phyloP scores from a whole-genome alignment of 2,113 vertebrate species.

The Elanoides forficatus region DNA sequence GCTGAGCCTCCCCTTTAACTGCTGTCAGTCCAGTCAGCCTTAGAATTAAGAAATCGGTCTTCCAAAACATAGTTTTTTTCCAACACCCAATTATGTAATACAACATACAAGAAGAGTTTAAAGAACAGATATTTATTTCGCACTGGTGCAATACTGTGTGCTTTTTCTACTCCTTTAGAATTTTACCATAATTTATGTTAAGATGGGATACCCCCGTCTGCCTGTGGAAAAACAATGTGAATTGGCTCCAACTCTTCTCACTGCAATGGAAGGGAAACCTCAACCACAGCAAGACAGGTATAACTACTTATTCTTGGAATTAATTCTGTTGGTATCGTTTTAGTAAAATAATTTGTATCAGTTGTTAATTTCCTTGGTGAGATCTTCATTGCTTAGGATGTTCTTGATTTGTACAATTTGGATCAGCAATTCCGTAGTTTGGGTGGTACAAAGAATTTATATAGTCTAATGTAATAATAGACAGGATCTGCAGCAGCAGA shows the following conservation, averaged over 20 bases:
- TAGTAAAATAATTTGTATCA: not conserved
- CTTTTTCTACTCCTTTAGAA: slow-evolving; percentile 78
- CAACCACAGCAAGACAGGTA: slow-evolving; percentile 98
- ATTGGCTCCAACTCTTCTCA: slow-evolving; percentile 94
- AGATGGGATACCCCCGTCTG: slow-evolving; percentile 96
- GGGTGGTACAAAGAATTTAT: not conserved
- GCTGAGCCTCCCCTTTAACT: not conserved
- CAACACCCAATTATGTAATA: not conserved
- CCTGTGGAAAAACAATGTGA: slow-evolving; percentile 95
- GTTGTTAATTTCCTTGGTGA: not conserved
- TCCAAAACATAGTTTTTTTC: not conserved
- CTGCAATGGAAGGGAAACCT: slow-evolving; percentile 97
- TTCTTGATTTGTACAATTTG: not conserved
- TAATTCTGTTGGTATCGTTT: not conserved
- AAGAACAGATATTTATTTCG: not conserved
- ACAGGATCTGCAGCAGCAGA: not conserved
- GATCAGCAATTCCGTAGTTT: not conserved
- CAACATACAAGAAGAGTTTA: not conserved
- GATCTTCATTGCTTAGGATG: not conserved
- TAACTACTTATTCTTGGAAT: not conserved
- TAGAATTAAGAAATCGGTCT: not conserved
- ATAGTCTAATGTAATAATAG: not conserved
- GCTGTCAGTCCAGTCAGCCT: not conserved
- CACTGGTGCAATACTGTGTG: not conserved
- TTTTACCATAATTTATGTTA: slow-evolving; percentile 99